Conservation (phyloP, 2,888 invertebrate species). For the Imbricaverruca yamaguchii region DNA sequence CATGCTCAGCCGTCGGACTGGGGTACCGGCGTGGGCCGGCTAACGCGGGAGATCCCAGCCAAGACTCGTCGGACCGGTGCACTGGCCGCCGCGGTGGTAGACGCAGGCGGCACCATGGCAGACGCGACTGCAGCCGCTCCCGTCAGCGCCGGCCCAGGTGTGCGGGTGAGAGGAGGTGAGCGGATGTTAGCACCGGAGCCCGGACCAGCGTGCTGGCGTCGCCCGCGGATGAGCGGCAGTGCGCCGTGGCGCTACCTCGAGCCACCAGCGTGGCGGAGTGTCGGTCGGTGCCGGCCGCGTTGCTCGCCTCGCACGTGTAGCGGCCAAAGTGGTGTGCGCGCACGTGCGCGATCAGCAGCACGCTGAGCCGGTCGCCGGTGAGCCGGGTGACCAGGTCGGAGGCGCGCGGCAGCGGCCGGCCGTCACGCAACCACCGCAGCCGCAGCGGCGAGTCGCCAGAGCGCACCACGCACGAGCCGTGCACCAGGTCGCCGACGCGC, state of each 20-base stretch:
- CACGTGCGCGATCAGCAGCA: conserved; percentile 60
- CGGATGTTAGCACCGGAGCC: background rate
- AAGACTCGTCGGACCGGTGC: too few relatives aligned
- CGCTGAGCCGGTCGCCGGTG: conserved; percentile 53
- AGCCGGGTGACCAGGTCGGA: conserved; percentile 23
- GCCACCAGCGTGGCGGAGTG: conserved; percentile 37
- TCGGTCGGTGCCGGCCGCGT: conserved; percentile 44
- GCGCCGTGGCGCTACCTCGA: conserved; percentile 45
- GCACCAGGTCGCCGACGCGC: conserved; percentile 34
- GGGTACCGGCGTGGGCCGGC: too few relatives aligned
- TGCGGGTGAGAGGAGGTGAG: background rate
- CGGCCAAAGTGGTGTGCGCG: conserved; percentile 56
- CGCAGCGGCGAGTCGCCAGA: conserved; percentile 39
- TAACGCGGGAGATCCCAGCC: too few relatives aligned
- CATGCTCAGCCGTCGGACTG: too few relatives aligned
- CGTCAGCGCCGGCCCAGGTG: too few relatives aligned
- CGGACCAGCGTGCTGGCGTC: background rate
- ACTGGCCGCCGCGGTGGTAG: too few relatives aligned
- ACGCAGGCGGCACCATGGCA: conserved; percentile 38
- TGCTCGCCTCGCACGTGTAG: conserved; percentile 63
- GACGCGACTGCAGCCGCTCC: too few relatives aligned
- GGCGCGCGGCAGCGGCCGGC: conserved; percentile 39
- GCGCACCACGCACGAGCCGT: conserved; percentile 38
- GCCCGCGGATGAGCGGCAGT: background rate
- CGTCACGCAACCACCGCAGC: conserved; percentile 47